Evolutionary conservation across 2,888 invertebrate genomes (phyloP), one percentile per base, ranked within the genome.

Genomic region (Lordiphosa andalusiaca): DNA sequence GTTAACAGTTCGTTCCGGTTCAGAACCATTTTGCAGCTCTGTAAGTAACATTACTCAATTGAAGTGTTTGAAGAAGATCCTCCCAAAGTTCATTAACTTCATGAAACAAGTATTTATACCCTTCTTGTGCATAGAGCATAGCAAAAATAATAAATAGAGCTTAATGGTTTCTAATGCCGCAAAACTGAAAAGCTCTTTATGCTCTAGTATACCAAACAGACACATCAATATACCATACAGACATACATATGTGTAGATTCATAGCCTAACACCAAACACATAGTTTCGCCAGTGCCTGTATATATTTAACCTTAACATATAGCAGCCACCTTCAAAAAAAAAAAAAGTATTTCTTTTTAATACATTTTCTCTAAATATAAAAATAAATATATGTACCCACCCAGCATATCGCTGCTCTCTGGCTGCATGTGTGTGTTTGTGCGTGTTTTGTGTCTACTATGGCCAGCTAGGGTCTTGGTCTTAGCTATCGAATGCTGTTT

Each of bases 301-400:
- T 65, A 64, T 82, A 72, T 70, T 84, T 81, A 81, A 81, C 85
- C 80, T 80, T 85, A 80, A 83, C 85, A 80, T 70, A 80, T 61
- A 85, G 77, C 77, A 71, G 84, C 71, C 78, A 80, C 78, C 77
- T 82, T 78, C 80, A 74, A 66, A 52, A 69, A 60, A 65, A 58
- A 46, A 71, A 52, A 63, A 75, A 30, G 7, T 6, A 30, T 30
- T 30, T 30, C 54, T 36, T 74, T 71, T 60, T 59, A 75, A 77
- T 62, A 71, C 56, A 67, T 74, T 75, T 84, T 69, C 75, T 73
- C 57, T 51, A 68, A 84, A 66, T 84, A 83, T 85, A 85, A 85
- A 78, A 83, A 78, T 78, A 78, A 78, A 84, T 77, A 63, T 69
- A 59, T 65, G 53, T 48, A 67, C 25, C 41, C 65, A 67, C 25